Conservation (phyloP, 2,797 vertebrate species). For the Liparis tanakae region DNA sequence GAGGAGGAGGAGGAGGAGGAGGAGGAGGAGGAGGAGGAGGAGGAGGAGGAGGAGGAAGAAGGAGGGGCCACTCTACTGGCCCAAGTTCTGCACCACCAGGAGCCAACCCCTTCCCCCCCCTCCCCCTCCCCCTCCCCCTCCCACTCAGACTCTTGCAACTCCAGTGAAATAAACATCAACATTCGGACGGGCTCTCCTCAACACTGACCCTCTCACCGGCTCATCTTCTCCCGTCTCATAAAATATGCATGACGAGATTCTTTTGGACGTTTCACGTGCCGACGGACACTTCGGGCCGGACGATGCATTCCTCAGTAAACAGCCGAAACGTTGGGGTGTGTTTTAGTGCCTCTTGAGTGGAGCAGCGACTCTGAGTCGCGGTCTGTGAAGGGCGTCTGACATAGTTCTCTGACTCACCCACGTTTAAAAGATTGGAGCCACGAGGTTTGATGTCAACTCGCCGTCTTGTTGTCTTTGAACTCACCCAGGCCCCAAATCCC, state of each 20-base stretch:
- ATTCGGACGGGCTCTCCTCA: conserved; percentile 54
- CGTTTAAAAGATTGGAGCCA: conserved; percentile 51
- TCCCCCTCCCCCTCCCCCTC: conserved; percentile 64
- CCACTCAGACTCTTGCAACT: conserved; percentile 81
- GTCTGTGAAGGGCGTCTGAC: conserved; percentile 61
- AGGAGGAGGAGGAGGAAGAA: conserved; percentile 40
- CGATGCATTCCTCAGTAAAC: conserved; percentile 61
- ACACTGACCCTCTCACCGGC: conserved; percentile 29
- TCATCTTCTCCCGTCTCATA: conserved; percentile 27
- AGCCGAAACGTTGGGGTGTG: conserved; percentile 45
- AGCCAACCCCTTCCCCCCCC: conserved; percentile 67
- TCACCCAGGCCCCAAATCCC: conserved; percentile 45
- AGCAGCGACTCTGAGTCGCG: conserved; percentile 64
- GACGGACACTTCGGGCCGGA: conserved; percentile 30
- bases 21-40: conserved; percentile 37
- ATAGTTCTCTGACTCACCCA: conserved; percentile 66
- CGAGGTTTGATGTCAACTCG: conserved; percentile 67
- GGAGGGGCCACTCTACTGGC: conserved; percentile 61
- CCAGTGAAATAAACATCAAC: conserved; percentile 74
- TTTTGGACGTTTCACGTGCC: conserved; percentile 39
- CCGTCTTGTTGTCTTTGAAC: conserved; percentile 63
- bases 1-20: conserved; percentile 25
- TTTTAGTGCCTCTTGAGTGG: conserved; percentile 55
- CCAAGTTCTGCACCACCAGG: conserved; percentile 68
- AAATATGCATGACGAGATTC: conserved; percentile 57